A percentile compares a stretch with the other conserved stretches of the same genome.
Evolutionary conservation across 2,888 invertebrate genomes (phyloP).

Genomic region (Drosophila mayaguana): DNA sequence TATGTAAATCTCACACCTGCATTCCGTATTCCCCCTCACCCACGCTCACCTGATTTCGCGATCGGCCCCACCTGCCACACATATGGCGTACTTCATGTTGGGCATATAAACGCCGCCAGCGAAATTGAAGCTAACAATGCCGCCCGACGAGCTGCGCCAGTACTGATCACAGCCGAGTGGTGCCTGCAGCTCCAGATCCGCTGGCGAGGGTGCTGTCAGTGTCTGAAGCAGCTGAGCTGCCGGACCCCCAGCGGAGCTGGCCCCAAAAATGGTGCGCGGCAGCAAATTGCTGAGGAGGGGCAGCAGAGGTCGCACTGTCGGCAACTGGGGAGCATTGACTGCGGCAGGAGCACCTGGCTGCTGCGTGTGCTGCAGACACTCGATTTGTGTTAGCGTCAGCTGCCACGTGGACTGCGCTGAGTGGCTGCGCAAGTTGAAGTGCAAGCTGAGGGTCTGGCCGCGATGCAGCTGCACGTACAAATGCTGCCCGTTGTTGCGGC

Average conservation of each 20-base stretch:
- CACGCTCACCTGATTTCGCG: constrained; percentile 65
- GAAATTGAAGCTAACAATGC: constrained; percentile 88
- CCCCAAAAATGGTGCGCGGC: constrained; percentile 75
- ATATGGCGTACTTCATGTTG: constrained; percentile 88
- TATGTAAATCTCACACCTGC: background rate
- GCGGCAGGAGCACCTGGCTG: constrained; percentile 5
- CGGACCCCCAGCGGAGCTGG: constrained; percentile 37
- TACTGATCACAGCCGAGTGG: constrained; percentile 90
- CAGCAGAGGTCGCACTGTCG: constrained; percentile 57
- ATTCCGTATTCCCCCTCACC: background rate
- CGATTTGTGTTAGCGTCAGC: constrained; percentile 88
- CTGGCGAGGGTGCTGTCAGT: constrained; percentile 50
- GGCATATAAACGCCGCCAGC: constrained; percentile 86
- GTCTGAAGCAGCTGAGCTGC: constrained; percentile 54
- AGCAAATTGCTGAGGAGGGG: constrained; percentile 59
- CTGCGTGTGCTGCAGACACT: constrained; percentile 84
- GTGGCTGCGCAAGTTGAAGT: constrained; percentile 85
- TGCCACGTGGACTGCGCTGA: constrained; percentile 85
- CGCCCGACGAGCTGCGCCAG: constrained; percentile 87
- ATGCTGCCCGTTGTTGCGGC: constrained; percentile 88
- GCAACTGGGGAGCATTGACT: constrained; percentile 8
- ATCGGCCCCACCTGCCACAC: constrained; percentile 86
- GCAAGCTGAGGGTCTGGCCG: constrained; percentile 84
- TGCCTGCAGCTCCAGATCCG: constrained; percentile 83
- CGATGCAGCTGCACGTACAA: constrained; percentile 81